Conservation (phyloP, 2,888 invertebrate species). For the Antheraea yamamai region DNA sequence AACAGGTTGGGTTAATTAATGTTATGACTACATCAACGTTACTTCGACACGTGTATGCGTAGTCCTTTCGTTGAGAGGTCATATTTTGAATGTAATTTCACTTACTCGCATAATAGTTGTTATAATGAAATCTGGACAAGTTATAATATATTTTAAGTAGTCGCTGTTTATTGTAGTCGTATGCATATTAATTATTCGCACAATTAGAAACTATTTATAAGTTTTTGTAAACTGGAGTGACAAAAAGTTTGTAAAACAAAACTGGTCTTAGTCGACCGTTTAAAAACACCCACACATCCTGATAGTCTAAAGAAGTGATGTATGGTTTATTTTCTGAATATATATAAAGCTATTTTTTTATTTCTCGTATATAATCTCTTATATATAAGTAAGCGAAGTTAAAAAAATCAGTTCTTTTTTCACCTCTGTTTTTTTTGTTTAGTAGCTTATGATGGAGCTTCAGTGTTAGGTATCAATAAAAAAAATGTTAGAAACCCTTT, state of each 20-base stretch:
- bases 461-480: too few species aligned
- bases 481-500: too few species aligned
- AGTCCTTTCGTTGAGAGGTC: constrained; percentile 20
- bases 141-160: not conserved
- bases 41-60: constrained; percentile 20
- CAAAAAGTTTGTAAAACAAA: not conserved
- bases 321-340: not conserved
- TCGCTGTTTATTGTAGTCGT: not conserved
- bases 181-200: too few species aligned
- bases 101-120: not conserved
- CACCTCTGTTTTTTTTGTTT: too few species aligned
- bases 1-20: constrained; percentile 27
- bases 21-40: constrained; percentile 28
- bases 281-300: not conserved
- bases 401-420: too few species aligned
- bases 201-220: too few species aligned
- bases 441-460: too few species aligned
- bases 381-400: too few species aligned
- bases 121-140: not conserved
- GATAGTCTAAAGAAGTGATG: not conserved
- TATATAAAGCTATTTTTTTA: not conserved
- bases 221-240: not conserved
- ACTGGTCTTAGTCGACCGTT: not conserved
- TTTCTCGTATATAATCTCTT: not conserved
- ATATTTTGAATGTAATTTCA: constrained; percentile 19